phyloP scores from a whole-genome alignment of 1,140 invertebrate species.

The Nasonia giraulti region DNA sequence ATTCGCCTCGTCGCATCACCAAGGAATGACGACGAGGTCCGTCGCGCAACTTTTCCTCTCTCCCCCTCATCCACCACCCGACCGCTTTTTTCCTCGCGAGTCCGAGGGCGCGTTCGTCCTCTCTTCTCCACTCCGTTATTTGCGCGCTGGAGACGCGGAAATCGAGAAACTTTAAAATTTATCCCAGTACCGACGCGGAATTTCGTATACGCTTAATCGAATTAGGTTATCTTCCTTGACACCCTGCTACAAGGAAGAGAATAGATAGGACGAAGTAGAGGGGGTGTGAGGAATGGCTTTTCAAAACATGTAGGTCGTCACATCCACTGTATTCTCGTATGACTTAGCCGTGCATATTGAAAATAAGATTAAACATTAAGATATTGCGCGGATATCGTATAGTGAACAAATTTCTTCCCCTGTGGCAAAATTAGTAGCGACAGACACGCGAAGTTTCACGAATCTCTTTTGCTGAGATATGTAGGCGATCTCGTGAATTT shows the following conservation, averaged over 20 bases:
- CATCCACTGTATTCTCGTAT: background rate
- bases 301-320: constrained; percentile 12
- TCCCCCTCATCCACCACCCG: background rate
- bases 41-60: constrained; percentile 35
- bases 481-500: too few relatives aligned
- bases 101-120: background rate
- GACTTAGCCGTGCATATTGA: background rate
- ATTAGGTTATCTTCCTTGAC: constrained; percentile 56
- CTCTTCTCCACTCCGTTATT: constrained; percentile 6
- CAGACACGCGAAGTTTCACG: background rate
- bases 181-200: constrained; percentile 52
- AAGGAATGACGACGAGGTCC: constrained; percentile 20
- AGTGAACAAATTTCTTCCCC: background rate
- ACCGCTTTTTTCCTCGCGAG: constrained; percentile 1
- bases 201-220: constrained; percentile 61
- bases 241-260: background rate
- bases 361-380: constrained; percentile 25
- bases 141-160: constrained; percentile 20
- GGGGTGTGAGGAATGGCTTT: background rate
- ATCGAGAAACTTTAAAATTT: constrained; percentile 60
- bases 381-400: background rate
- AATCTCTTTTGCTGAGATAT: too few relatives aligned
- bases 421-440: background rate
- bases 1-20: constrained; percentile 26
- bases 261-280: background rate